Evolutionary conservation across 2,888 invertebrate species (phyloP).

Genomic region (Lasioglossum zephyrum): DNA sequence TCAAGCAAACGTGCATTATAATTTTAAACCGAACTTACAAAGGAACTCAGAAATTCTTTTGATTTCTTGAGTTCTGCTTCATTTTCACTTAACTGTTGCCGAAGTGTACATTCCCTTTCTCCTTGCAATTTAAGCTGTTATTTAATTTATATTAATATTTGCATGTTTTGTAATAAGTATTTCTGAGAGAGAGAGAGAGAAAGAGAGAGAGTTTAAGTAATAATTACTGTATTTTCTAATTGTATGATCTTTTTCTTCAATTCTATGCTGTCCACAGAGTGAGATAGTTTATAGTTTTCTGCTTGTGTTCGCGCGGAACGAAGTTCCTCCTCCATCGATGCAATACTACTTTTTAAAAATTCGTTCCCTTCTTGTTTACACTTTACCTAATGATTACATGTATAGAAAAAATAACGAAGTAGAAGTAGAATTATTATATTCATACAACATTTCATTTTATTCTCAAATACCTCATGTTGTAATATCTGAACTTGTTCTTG

Average conservation of each 20-base stretch:
- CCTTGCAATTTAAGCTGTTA: constrained; percentile 73
- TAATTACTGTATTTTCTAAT: constrained; percentile 73
- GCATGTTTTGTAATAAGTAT: background rate
- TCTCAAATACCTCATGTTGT: constrained; percentile 64
- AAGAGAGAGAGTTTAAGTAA: background rate
- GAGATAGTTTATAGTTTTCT: constrained; percentile 68
- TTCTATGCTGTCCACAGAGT: constrained; percentile 69
- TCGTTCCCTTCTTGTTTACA: constrained; percentile 74
- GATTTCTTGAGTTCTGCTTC: constrained; percentile 72
- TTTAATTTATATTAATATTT: background rate
- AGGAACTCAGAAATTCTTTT: constrained; percentile 63
- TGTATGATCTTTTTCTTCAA: constrained; percentile 73
- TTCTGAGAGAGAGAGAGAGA: background rate
- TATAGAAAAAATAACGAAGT: background rate
- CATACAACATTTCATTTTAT: background rate
- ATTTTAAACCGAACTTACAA: constrained; percentile 65
- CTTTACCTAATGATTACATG: constrained; percentile 63
- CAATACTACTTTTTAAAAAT: constrained; percentile 70
- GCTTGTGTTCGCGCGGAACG: constrained; percentile 60
- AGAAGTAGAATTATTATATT: background rate
- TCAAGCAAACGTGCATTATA: constrained; percentile 9
- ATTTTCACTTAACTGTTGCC: constrained; percentile 66
- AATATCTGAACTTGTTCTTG: constrained; percentile 73
- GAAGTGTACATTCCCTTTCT: constrained; percentile 67
- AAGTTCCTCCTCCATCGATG: constrained; percentile 74